phyloP scores from a whole-genome alignment of 2,113 vertebrate genomes.

The Eonycteris spelaea region DNA sequence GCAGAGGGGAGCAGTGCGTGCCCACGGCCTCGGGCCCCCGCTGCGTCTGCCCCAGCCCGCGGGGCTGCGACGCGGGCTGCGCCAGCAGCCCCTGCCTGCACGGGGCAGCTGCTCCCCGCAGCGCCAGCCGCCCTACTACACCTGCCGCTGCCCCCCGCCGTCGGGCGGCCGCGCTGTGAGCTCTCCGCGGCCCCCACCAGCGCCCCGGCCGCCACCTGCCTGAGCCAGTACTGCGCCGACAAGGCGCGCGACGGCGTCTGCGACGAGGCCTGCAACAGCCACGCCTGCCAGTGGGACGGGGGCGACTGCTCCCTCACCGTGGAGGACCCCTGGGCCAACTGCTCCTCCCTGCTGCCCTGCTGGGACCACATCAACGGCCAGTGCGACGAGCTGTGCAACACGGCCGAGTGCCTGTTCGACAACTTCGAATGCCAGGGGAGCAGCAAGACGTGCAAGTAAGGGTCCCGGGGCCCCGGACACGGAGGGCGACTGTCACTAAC shows the following conservation, averaged over 20 bases:
- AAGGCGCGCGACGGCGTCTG: conserved; percentile 86
- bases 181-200: not conserved
- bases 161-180: conserved; percentile 87
- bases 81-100: conserved; percentile 85
- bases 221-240: conserved; percentile 81
- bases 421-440: conserved; percentile 90
- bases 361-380: conserved; percentile 90
- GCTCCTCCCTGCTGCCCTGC: conserved; percentile 85
- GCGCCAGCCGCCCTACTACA: conserved; percentile 81
- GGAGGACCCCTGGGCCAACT: conserved; percentile 91
- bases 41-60: conserved; percentile 86
- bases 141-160: conserved; percentile 83
- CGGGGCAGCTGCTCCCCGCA: conserved; percentile 88
- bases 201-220: conserved; percentile 78
- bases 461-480: not conserved
- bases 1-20: conserved; percentile 88
- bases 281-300: conserved; percentile 93
- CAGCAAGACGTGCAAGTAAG: conserved; percentile 90
- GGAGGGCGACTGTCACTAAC: conserved; percentile 49
- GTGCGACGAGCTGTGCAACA: conserved; percentile 93
- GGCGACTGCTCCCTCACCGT: conserved; percentile 92
- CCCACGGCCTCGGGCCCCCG: conserved; percentile 77
- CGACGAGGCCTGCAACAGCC: conserved; percentile 90
- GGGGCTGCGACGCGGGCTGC: conserved; percentile 86
- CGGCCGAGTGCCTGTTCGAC: conserved; percentile 92